Base-by-base conservation (phyloP, 2,888 invertebrate genomes). In the Sisyra terminalis region DNA sequence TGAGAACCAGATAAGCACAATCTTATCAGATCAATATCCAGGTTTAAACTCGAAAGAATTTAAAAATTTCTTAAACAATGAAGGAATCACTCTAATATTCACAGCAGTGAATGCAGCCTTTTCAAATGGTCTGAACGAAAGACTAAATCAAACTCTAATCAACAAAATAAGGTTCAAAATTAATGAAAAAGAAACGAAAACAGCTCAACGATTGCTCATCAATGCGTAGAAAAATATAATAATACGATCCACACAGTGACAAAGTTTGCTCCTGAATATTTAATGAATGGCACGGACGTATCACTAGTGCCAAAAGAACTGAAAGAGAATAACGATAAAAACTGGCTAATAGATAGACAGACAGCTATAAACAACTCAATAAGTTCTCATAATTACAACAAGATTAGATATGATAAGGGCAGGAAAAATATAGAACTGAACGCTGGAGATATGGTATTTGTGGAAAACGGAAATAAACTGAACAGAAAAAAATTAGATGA, bases 101-200 rank as follows among this genome's bases (percentile, higher is more conserved):
- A 32, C 32, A 4, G n/a, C 11, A 13, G 14, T 32, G 13, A 36
- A 36, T 14, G 7, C 13, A 13, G 13, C 36, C 6, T 36, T 36
- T 36, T 36, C 36, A 14, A 36, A 36, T 36, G 36, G 36, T 6
- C 10, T 36, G 9, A 36, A 36, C 9, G 36, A 36, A 36, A 36
- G 36, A 36, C 4, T 14, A 36, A 36, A 36, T 15, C 36, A 36
- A 9, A 36, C 36, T 5, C 14, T 36, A 13, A 15, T 36, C 6
- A 36, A 36, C 4, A 36, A 14, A 36, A 36, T 36, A 13, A 3
- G 36, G 4, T 36, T 3, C 36, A 36, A 13, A 36, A n/a, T 14
- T 14, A 36, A 36, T 16, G 14, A 36, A 14, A 14, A 9, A 13
- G 9, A 32, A n/a, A 32, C 11, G 4, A 32, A 9, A 32, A n/a